These are phyloP conservation scores for Rhizoglyphus robini DNA, from an alignment of 1,140 invertebrate genomes.

Conservation along the genomic window DNA sequence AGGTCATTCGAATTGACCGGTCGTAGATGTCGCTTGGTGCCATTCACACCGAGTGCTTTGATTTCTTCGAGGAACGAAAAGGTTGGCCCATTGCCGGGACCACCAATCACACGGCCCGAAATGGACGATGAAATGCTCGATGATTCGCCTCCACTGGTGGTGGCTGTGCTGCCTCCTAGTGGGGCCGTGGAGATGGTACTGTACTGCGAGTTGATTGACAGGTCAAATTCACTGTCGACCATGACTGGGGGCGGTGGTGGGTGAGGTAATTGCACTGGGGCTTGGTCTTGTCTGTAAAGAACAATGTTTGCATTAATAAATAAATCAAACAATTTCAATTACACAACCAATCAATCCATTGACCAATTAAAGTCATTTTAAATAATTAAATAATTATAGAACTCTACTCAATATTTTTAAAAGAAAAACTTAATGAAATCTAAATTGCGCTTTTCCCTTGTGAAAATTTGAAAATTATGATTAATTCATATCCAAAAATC, in stretches of 20 bases:
- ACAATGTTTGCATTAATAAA: too few species aligned
- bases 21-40: neutral
- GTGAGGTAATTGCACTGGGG: too few species aligned
- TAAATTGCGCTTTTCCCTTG: too few species aligned
- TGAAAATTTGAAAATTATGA: neutral
- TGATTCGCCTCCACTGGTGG: neutral
- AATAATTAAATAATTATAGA: too few species aligned
- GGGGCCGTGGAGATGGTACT: neutral
- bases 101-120: neutral
- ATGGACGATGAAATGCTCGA: neutral
- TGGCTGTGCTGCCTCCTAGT: neutral
- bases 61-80: constrained; percentile 16
- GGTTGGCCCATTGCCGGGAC: neutral
- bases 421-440: neutral
- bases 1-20: constrained; percentile 6
- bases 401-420: neutral
- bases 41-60: constrained; percentile 11
- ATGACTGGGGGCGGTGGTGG: neutral
- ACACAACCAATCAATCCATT: too few species aligned
- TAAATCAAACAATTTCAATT: too few species aligned
- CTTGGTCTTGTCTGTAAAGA: too few species aligned
- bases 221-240: neutral
- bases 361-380: too few species aligned
- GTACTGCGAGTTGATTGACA: neutral
- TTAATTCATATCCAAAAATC: too few species aligned